Base-by-base conservation (phyloP, 2,113 vertebrate genomes). In the Aplodontia rufa region DNA sequence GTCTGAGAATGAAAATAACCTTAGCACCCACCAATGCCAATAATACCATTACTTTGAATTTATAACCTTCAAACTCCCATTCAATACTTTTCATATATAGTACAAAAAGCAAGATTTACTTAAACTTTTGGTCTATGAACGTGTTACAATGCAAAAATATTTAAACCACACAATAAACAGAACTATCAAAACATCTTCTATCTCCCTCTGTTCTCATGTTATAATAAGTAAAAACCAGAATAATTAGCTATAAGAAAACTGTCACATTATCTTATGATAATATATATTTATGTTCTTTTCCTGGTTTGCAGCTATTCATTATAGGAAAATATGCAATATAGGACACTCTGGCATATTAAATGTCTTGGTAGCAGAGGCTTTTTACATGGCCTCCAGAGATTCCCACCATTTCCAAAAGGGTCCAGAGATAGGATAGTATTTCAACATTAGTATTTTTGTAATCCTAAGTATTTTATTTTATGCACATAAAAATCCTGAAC, bases 391-490 rank as follows among this genome's bases (percentile, higher is more conserved):
- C 85, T 93, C 30, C 28, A 40, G 7, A 68, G 14, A 93, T 40
- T 40, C 35, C 24, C 20, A 47, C 8, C 11, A 69, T 87, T 5
- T 17, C 37, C 79, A 22, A 95, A 86, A 89, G 42, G 35, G 45
- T 83, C 66, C 66, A 95, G 30, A 49, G 17, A 90, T 0, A 95
- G 24, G 71, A 64, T 0, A 58, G 10, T 53, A 53, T 72, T 94
- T 90, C 30, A 95, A 86, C 30, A 60, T 62, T 76, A 74, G 40
- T 72, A 75, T 35, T 42, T 30, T 53, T 92, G 28, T 66, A 90
- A 92, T 58, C 30, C 71, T 94, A 78, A 26, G 17, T 53, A 76
- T 93, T 94, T 88, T 71, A 95, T 78, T 83, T 97, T 89, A 76
- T 74, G 26, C 45, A 97, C 45, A 62, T 68, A 75, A 92, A 92